phyloP scores from a whole-genome alignment of 2,888 invertebrate species.

The Pharmacophagus antenor region DNA sequence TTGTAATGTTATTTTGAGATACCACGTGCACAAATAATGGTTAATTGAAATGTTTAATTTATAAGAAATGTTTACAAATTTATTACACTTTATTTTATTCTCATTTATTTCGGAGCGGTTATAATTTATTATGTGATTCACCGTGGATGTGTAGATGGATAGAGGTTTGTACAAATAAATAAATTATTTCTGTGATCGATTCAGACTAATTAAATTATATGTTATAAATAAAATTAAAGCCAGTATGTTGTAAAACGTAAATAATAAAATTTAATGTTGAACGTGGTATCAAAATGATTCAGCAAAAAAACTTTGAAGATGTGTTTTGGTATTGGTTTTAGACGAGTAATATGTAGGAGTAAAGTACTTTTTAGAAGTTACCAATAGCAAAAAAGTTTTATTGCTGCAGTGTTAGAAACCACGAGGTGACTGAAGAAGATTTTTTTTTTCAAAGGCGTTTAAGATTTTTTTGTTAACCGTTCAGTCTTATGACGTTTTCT shows the following conservation, averaged over 20 bases:
- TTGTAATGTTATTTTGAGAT: neutral
- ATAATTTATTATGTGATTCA: too few species aligned
- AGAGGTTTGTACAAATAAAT: too few species aligned
- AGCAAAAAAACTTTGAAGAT: neutral
- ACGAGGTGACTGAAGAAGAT: slow-evolving; percentile 40
- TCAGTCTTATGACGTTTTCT: slow-evolving; percentile 77
- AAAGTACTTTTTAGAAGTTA: neutral
- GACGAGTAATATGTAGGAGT: neutral
- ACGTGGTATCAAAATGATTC: slow-evolving; percentile 3
- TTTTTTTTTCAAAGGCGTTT: slow-evolving; percentile 51
- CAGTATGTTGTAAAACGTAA: neutral
- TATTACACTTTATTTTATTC: too few species aligned
- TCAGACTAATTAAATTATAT: neutral
- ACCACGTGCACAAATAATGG: neutral
- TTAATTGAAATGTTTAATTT: too few species aligned
- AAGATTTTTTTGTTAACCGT: slow-evolving; percentile 61
- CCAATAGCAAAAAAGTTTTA: neutral
- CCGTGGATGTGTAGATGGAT: too few species aligned
- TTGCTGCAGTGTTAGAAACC: slow-evolving; percentile 38
- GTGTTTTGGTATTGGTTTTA: neutral
- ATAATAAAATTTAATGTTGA: slow-evolving; percentile 6
- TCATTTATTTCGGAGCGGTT: too few species aligned
- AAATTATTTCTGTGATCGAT: too few species aligned
- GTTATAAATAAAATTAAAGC: neutral
- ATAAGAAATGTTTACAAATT: too few species aligned